phyloP scores from a whole-genome alignment of 2,797 vertebrate species.

The Calcarius lapponicus region DNA sequence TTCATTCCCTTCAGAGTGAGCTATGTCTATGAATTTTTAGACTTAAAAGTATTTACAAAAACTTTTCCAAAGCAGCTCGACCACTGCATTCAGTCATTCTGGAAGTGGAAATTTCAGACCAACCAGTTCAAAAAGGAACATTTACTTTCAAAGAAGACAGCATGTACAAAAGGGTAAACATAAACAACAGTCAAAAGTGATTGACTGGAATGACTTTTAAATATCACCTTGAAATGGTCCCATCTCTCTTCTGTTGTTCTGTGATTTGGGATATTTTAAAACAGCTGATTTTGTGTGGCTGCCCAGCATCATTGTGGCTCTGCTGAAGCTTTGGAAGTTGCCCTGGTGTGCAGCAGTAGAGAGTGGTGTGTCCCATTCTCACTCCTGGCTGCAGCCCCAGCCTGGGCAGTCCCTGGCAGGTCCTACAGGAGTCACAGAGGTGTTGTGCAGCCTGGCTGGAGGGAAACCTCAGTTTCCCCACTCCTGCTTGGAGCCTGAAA shows the following conservation, averaged over 20 bases:
- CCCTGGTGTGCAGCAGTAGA: not conserved
- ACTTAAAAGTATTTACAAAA: not conserved
- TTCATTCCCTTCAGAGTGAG: not conserved
- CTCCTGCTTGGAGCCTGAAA: not conserved
- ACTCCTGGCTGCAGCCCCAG: not conserved
- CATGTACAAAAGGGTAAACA: not conserved
- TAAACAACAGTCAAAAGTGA: not conserved
- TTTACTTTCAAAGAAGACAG: not conserved
- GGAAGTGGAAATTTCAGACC: not conserved
- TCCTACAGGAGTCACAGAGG: not conserved
- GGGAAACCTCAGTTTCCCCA: not conserved
- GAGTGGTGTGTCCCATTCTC: too few relatives aligned
- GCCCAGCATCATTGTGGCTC: not conserved
- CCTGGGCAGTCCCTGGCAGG: fast-evolving
- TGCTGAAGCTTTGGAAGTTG: not conserved
- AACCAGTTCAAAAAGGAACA: not conserved
- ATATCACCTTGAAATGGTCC: not conserved
- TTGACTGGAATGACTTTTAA: not conserved
- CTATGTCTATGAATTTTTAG: not conserved
- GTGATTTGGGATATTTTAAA: not conserved
- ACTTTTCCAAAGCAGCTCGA: not conserved
- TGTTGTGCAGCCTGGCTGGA: fast-evolving
- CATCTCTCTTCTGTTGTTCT: not conserved
- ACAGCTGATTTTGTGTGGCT: not conserved
- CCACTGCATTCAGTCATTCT: not conserved